Evolutionary conservation across 2,797 vertebrate species (phyloP).

Genomic region (Paguma larvata): DNA sequence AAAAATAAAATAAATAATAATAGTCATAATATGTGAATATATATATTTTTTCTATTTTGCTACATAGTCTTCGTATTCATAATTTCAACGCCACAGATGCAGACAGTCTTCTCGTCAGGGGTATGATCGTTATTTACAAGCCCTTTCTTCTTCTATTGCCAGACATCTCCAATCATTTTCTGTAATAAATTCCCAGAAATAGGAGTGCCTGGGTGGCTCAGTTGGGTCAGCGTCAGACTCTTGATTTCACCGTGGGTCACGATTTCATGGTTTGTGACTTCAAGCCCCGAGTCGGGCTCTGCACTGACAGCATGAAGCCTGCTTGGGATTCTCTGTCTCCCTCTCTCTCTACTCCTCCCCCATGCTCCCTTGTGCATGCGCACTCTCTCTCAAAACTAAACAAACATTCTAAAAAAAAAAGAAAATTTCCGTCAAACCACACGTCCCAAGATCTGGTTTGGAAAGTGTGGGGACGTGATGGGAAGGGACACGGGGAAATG

Average conservation of each 20-base stretch:
- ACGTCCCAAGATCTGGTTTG: not conserved
- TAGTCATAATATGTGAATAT: not conserved
- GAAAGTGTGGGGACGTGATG: not conserved
- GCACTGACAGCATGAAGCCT: too few species aligned
- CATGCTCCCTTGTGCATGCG: too few species aligned
- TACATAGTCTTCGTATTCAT: not conserved
- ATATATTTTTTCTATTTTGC: not conserved
- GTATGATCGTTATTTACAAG: not conserved
- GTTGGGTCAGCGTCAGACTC: too few species aligned
- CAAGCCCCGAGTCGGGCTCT: too few species aligned
- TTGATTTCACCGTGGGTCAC: too few species aligned
- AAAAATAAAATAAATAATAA: not conserved
- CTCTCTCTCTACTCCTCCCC: too few species aligned
- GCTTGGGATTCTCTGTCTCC: too few species aligned
- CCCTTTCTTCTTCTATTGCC: not conserved
- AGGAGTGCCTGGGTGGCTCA: not conserved
- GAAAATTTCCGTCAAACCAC: not conserved
- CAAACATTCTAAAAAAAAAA: not conserved
- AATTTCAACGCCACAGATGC: not conserved
- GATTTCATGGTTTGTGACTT: too few species aligned
- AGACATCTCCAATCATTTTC: not conserved
- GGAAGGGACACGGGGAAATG: not conserved
- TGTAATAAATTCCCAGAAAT: not conserved
- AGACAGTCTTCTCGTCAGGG: not conserved
- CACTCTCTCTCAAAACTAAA: too few species aligned